Evolutionary conservation across 2,888 invertebrate species (phyloP).

Genomic region (Oligia latruncula): DNA sequence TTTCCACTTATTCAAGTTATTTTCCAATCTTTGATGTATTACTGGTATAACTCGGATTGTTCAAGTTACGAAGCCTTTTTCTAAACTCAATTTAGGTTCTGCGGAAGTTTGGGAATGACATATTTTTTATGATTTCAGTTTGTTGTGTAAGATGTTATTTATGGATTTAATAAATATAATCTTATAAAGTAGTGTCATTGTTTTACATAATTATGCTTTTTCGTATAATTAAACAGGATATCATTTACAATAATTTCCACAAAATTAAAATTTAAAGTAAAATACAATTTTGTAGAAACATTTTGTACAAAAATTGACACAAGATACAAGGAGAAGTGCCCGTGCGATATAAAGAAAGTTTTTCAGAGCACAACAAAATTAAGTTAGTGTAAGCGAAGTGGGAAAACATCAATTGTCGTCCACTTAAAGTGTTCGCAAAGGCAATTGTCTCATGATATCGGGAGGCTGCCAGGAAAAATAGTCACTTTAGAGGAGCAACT

Average conservation of each 20-base stretch:
- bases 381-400: constrained; percentile 72
- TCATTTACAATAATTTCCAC: background rate
- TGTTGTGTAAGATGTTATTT: constrained; percentile 14
- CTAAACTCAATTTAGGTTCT: constrained; percentile 44
- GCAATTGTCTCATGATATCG: constrained; percentile 87
- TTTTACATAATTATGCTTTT: constrained; percentile 4
- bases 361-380: constrained; percentile 73
- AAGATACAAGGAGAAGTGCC: constrained; percentile 14
- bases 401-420: constrained; percentile 82
- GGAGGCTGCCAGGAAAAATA: constrained; percentile 87
- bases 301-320: constrained; percentile 19
- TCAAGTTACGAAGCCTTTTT: constrained; percentile 51
- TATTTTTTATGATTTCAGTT: constrained; percentile 43
- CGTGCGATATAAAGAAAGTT: constrained; percentile 62
- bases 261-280: background rate
- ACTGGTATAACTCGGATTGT: constrained; percentile 53
- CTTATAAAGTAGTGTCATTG: background rate
- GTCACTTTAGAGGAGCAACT: constrained; percentile 86
- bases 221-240: background rate
- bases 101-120: constrained; percentile 29
- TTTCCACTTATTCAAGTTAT: constrained; percentile 60
- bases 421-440: constrained; percentile 84
- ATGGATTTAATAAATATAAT: background rate
- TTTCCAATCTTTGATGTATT: constrained; percentile 59
- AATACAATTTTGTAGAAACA: constrained; percentile 1